Evolutionary conservation across 2,113 vertebrate genomes (phyloP), one percentile per base, ranked within the genome.

Genomic region (Poeciliopsis occidentalis): DNA sequence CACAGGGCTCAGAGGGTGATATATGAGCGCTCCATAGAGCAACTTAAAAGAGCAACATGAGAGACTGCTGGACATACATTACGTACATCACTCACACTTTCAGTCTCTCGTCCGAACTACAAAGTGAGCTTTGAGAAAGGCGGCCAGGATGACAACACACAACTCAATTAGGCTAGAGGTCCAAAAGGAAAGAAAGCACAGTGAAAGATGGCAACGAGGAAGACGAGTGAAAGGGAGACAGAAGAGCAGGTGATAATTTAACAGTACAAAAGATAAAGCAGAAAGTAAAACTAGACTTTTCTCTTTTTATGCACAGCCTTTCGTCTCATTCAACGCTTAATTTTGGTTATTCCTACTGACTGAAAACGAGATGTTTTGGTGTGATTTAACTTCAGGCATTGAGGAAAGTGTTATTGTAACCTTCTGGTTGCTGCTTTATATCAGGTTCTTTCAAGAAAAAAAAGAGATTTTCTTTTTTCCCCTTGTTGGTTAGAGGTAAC

Each of bases 21-120:
- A 64, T 89, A 92, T 32, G 88, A 87, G 79, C 39, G 73, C 79
- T 77, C 86, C 83, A 86, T 68, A 65, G 67, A 79, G 83, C 73
- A 70, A 82, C 78, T 73, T 72, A 79, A 82, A n/a, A n/a, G n/a
- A n/a, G n/a, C n/a, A n/a, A 88, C 89, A 81, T 88, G 89, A 92
- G 78, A 17, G 79, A 91, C 87, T 83, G 86, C 84, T 84, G 87
- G 88, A 91, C 88, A 85, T 88, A 87, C 82, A 89, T 91, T 82
- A 88, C 72, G 83, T 79, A 88, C 82, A 82, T 86, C 87, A 80
- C 79, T 85, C 87, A 88, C 78, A 80, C 75, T 71, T 68, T 69
- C 80, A 78, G 68, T 73, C 84, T 87, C 78, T 85, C 81, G 83
- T 87, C 79, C 71, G 37, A 82, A 76, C 75, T 64, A 64, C 87